Percentiles rank a stretch among this genome's conserved stretches.
These are phyloP conservation scores for Okamejei kenojei DNA, from an alignment of 2,797 vertebrate genomes.

Conservation along the genomic window DNA sequence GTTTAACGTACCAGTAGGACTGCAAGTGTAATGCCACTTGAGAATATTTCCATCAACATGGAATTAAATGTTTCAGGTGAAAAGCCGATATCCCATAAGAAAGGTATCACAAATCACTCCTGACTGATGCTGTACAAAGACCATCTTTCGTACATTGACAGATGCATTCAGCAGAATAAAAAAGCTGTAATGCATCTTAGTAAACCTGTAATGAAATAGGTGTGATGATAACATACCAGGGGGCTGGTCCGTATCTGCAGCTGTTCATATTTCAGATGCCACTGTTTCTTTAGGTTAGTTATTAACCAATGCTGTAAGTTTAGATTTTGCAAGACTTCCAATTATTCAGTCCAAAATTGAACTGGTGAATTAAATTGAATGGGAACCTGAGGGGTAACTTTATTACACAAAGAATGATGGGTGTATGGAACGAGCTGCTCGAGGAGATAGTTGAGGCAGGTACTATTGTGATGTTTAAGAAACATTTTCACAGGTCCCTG, in stretches of 20 bases:
- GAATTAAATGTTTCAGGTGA: conserved; percentile 18
- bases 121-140: neutral
- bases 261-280: neutral
- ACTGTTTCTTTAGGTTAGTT: neutral
- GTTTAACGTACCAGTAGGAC: neutral
- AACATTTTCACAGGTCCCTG: no score
- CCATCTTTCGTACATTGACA: neutral
- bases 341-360: neutral
- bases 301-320: neutral
- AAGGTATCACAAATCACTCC: neutral
- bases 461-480: no score
- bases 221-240: neutral
- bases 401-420: no score
- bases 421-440: no score
- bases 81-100: neutral
- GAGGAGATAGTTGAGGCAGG: no score
- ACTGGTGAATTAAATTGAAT: no score
- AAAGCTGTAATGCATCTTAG: neutral
- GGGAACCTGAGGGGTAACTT: no score
- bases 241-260: neutral
- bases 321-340: neutral
- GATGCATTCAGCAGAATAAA: neutral
- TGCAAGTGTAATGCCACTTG: neutral
- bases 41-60: conserved; percentile 1
- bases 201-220: neutral